Evolutionary conservation across 2,888 invertebrate species (phyloP), one percentile per base, ranked within the genome.

Genomic region (Chirona hameri): DNA sequence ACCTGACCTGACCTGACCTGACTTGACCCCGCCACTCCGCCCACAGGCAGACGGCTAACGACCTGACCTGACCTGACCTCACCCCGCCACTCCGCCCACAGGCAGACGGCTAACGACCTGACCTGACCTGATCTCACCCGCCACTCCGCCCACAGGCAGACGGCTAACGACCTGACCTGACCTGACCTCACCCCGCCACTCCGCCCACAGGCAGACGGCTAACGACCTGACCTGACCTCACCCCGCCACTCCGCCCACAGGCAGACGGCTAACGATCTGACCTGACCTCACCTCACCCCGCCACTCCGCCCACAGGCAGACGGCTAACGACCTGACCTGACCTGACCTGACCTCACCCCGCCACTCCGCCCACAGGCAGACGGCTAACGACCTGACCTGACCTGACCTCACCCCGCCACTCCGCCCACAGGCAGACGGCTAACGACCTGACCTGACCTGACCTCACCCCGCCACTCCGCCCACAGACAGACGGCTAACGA

Each of bases 401-500:
- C 57, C 57, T 21, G 57, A 21, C 57, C 18, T 57, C 57, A 2
- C 39, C 39, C 39, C 7, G 39, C 39, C 39, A 39, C 39, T 39
- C 39, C 39, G 7, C 39, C 39, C 39, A 39, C 39, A 39, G 39
- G 7, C 39, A 39, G 39, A 39, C 39, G 55, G 55, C 55, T 18
- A 55, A 55, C 55, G 55, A 55, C 12, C 55, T 55, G 55, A 55
- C 18, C 55, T 18, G 55, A 18, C 55, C 55, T 55, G 14, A 55
- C 60, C 24, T 24, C 60, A 24, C n/a, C 29, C 46, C 29, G 39
- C 55, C 12, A 48, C 52, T 82, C 27, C 24, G 10, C 27, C 72
- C 86, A 85, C 87, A 94, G 98, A 86, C 98, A 98, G 89, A 97
- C 96, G 84, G 90, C 95, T 0, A 99, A 98, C 89, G 98, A 98